These are phyloP conservation scores for Tenthredo mesomela DNA, from an alignment of 2,888 invertebrate genomes.

Conservation along the genomic window DNA sequence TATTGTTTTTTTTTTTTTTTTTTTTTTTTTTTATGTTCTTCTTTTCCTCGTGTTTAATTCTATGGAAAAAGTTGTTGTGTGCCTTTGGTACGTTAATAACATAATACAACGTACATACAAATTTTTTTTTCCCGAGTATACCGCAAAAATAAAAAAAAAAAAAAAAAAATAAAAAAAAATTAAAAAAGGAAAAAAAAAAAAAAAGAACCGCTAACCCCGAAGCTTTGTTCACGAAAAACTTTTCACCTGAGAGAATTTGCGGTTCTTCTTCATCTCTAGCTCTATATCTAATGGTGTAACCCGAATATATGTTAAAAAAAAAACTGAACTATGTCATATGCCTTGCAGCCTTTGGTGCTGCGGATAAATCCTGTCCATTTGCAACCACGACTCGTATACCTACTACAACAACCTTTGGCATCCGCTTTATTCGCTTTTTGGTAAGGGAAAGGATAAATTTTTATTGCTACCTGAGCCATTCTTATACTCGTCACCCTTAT, in stretches of 20 bases:
- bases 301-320: background rate
- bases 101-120: background rate
- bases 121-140: background rate
- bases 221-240: background rate
- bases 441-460: constrained; percentile 15
- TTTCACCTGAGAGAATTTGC: constrained; percentile 21
- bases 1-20: background rate
- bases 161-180: background rate
- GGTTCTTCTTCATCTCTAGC: background rate
- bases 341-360: constrained; percentile 2
- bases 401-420: too few species aligned
- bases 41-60: background rate
- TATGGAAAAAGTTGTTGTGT: background rate
- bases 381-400: background rate
- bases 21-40: background rate
- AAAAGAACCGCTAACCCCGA: background rate
- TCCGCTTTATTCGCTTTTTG: background rate
- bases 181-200: background rate
- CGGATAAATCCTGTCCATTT: background rate
- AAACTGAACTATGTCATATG: background rate
- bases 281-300: background rate
- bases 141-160: background rate
- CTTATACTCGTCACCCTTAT: background rate
- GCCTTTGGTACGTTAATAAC: background rate
- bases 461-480: constrained; percentile 41